Base-by-base conservation (phyloP, 1,140 invertebrate species). In the Chelonus insularis region DNA sequence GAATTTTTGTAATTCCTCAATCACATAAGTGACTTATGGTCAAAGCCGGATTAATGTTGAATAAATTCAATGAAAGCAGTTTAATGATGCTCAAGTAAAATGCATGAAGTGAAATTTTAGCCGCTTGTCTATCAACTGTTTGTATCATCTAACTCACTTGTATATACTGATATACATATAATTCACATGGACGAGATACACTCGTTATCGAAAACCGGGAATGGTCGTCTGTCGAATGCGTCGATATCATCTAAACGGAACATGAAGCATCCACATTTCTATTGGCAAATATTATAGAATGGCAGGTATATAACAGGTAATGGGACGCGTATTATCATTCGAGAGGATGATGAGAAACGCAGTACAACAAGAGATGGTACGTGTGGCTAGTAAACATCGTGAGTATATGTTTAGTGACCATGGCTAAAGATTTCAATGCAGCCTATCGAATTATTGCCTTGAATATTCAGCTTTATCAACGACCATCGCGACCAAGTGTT, bases 281-380 rank as follows among this genome's bases (percentile, higher is more conserved):
- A 9, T 23, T 48, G 45, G 45, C 20, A 48, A 48, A 48, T 48
- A 29, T 21, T 48, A 48, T 18, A 23, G 45, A 23, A 48, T 29
- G 11, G 12, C 21, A 48, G 45, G 21, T 23, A 48, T 29, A 48
- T 48, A 48, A 20, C 21, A 21, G 9, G 20, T 48, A 48, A 48
- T 48, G 45, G 45, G 45, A 29, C 45, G 45, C 45, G 18, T 48
- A 48, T 48, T 48, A 48, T 48, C 45, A 43, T 23, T 18, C 21
- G 21, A 48, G 21, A 7, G 8, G 11, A 23, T 23, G 7, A 29
- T 23, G 20, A 23, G 45, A 16, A 43, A 43, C 16, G 14, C n/a
- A 39, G 37, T 5, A 12, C 5, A n/a, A n/a, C n/a, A n/a, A 9
- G 37, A 11, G 41, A 43, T 16, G 14, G 18, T 16, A 43, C 16